phyloP scores from a whole-genome alignment of 2,113 vertebrate species.

The Lepus europaeus region DNA sequence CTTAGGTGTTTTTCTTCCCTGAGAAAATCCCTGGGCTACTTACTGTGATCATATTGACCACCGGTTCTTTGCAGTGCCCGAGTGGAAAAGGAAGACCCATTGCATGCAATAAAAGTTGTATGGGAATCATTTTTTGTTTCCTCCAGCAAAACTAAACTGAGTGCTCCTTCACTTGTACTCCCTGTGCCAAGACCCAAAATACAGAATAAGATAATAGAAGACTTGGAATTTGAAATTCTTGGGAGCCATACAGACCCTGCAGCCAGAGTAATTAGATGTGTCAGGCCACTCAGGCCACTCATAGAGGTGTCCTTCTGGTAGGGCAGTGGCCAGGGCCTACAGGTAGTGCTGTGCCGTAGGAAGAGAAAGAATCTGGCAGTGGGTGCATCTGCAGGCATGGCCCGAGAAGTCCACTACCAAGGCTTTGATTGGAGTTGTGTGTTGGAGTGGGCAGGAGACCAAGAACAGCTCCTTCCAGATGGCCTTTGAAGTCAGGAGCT shows the following conservation, averaged over 20 bases:
- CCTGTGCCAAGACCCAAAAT: neutral
- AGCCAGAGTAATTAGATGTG: neutral
- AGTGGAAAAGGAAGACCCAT: neutral
- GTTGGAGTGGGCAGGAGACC: neutral
- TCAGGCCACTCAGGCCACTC: neutral
- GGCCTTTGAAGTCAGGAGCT: constrained; percentile 40
- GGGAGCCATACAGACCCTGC: neutral
- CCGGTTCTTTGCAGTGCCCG: neutral
- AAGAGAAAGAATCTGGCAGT: neutral
- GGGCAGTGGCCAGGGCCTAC: neutral
- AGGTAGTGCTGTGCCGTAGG: neutral
- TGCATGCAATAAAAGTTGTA: neutral
- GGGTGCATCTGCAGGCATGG: neutral
- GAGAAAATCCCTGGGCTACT: neutral
- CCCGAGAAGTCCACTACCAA: neutral
- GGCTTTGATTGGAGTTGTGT: neutral
- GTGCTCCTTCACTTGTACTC: neutral
- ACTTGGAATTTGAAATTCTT: neutral
- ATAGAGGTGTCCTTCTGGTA: neutral
- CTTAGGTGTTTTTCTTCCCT: neutral
- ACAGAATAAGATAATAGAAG: neutral
- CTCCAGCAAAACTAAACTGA: neutral
- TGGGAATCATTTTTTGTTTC: neutral
- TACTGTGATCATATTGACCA: neutral
- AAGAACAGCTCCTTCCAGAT: constrained; percentile 41